Evolutionary conservation across 2,113 vertebrate genomes (phyloP).

Genomic region (Butorides virescens): DNA sequence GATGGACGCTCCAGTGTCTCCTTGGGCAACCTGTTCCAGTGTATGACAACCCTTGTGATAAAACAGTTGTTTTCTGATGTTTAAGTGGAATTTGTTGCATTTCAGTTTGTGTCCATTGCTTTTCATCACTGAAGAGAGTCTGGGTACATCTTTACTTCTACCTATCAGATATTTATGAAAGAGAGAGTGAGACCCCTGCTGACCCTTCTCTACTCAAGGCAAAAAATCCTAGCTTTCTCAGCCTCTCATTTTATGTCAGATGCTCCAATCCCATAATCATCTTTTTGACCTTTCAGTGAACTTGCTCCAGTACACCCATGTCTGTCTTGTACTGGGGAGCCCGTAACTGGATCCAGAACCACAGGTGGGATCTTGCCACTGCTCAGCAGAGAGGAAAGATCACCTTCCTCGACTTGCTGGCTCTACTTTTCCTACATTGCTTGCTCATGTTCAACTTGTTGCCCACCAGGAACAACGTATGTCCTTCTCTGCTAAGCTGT

Average conservation of each 20-base stretch:
- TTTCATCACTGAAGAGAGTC: background rate
- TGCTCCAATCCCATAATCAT: background rate
- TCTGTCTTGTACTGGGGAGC: background rate
- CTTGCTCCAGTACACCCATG: rapidly evolving
- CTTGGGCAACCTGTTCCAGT: background rate
- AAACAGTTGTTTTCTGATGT: background rate
- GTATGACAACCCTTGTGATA: background rate
- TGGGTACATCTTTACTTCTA: background rate
- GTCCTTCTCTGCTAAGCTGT: background rate
- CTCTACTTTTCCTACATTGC: background rate
- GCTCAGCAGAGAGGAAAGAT: background rate
- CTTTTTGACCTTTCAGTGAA: background rate
- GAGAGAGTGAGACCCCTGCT: background rate
- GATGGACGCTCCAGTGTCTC: background rate
- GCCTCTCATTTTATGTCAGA: background rate
- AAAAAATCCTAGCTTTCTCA: background rate
- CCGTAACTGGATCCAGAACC: background rate
- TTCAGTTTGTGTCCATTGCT: background rate
- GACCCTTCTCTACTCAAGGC: background rate
- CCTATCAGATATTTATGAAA: background rate
- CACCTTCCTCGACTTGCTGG: background rate
- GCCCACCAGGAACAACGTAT: background rate
- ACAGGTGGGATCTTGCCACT: background rate
- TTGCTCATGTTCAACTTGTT: background rate
- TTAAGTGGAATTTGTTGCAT: background rate